Evolutionary conservation across 2,113 vertebrate genomes (phyloP).

Genomic region (Sialia sialis): DNA sequence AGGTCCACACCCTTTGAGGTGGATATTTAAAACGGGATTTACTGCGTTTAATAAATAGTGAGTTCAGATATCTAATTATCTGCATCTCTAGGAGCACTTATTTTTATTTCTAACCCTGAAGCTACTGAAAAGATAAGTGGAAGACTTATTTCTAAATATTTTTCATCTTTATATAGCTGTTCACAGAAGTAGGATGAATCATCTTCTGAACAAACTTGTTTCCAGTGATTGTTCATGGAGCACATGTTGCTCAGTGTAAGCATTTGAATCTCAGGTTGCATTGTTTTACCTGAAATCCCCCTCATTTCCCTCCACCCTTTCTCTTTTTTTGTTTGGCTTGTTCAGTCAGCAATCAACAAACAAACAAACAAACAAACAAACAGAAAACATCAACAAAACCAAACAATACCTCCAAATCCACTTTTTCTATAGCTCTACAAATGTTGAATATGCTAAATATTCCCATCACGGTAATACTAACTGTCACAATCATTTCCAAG

Average conservation of each 20-base stretch:
- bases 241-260: not conserved
- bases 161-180: not conserved
- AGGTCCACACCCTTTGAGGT: not conserved
- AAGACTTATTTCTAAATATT: not conserved
- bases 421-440: not conserved
- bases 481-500: not conserved
- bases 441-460: not conserved
- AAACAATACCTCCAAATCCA: not conserved
- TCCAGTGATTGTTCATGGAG: not conserved
- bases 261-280: not conserved
- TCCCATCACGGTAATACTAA: not conserved
- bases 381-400: too few species aligned
- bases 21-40: not conserved
- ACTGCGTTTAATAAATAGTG: not conserved
- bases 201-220: not conserved
- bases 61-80: not conserved
- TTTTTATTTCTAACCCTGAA: not conserved
- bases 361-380: not conserved
- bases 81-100: not conserved
- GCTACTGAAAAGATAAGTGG: not conserved
- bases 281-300: not conserved
- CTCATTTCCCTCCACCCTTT: accelerated
- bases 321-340: not conserved
- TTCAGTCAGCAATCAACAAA: not conserved
- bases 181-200: not conserved